phyloP scores from a whole-genome alignment of 2,797 vertebrate genomes.

The Sandelia bainsii region DNA sequence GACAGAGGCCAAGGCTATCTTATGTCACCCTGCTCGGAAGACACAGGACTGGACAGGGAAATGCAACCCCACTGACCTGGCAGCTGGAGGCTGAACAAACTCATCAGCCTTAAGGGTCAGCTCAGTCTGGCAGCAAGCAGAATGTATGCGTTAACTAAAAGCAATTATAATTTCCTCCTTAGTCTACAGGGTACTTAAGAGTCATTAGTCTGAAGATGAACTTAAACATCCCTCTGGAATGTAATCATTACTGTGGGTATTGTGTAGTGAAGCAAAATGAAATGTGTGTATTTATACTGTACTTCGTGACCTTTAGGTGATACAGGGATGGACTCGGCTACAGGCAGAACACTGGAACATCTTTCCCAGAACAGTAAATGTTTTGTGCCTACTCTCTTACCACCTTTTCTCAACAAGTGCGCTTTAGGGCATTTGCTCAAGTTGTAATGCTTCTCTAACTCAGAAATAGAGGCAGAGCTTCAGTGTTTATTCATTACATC shows the following conservation, averaged over 20 bases:
- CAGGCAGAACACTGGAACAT: neutral
- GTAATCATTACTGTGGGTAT: slow-evolving; percentile 43
- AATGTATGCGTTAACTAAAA: slow-evolving; percentile 70
- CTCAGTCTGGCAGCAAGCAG: slow-evolving; percentile 59
- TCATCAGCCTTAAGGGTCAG: slow-evolving; percentile 59
- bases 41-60: slow-evolving; percentile 55
- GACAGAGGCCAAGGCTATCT: slow-evolving; percentile 65
- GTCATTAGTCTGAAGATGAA: slow-evolving; percentile 64
- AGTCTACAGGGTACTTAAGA: slow-evolving; percentile 56
- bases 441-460: slow-evolving; percentile 1
- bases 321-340: neutral
- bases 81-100: slow-evolving; percentile 65
- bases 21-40: slow-evolving; percentile 56
- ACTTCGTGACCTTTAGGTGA: slow-evolving; percentile 41
- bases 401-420: slow-evolving; percentile 30
- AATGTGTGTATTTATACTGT: slow-evolving; percentile 13
- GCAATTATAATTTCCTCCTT: slow-evolving; percentile 63
- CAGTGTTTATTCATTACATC: slow-evolving; percentile 43
- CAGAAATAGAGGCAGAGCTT: slow-evolving; percentile 30
- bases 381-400: slow-evolving; percentile 10
- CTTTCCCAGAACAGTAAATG: neutral
- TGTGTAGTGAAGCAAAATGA: slow-evolving; percentile 20
- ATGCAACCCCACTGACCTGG: slow-evolving; percentile 56
- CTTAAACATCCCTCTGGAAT: slow-evolving; percentile 58
- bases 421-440: slow-evolving; percentile 26